A percentile compares a stretch with the other conserved stretches of the same genome.
Conservation (phyloP, 2,113 vertebrate genomes). For the Sisor rabdophorus region DNA sequence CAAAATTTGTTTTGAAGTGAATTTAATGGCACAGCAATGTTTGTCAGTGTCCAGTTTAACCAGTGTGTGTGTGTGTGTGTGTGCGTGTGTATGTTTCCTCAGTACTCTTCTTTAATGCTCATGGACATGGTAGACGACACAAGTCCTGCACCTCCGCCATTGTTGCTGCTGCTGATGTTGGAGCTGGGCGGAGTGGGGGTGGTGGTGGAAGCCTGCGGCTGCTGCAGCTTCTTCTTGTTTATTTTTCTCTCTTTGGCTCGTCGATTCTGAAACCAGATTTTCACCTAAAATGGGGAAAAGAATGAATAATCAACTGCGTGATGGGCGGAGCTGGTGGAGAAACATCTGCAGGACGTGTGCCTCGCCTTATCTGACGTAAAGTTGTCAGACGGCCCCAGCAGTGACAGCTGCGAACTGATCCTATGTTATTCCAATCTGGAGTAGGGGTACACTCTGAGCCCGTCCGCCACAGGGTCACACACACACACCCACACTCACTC, state of each 20-base stretch:
- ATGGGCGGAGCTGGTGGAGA: neutral
- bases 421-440: no score
- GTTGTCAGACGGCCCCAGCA: no score
- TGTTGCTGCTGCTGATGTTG: slow-evolving; percentile 63
- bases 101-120: slow-evolving; percentile 91
- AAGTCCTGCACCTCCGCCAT: slow-evolving; percentile 72
- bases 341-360: neutral
- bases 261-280: slow-evolving; percentile 98
- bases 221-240: slow-evolving; percentile 93
- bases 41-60: no score
- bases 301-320: neutral
- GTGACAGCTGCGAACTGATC: no score
- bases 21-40: slow-evolving; percentile 1
- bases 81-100: slow-evolving; percentile 22
- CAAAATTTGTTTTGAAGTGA: no score
- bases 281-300: slow-evolving; percentile 75
- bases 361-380: no score
- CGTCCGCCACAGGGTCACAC: no score
- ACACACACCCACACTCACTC: no score
- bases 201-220: slow-evolving; percentile 75
- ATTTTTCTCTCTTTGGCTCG: slow-evolving; percentile 95
- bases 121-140: slow-evolving; percentile 77
- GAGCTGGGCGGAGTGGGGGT: slow-evolving; percentile 69
- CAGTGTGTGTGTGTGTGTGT: neutral
- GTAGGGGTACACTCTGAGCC: no score